Evolutionary conservation across 2,888 invertebrate species (phyloP).

Genomic region (Agonopterix heracliana): DNA sequence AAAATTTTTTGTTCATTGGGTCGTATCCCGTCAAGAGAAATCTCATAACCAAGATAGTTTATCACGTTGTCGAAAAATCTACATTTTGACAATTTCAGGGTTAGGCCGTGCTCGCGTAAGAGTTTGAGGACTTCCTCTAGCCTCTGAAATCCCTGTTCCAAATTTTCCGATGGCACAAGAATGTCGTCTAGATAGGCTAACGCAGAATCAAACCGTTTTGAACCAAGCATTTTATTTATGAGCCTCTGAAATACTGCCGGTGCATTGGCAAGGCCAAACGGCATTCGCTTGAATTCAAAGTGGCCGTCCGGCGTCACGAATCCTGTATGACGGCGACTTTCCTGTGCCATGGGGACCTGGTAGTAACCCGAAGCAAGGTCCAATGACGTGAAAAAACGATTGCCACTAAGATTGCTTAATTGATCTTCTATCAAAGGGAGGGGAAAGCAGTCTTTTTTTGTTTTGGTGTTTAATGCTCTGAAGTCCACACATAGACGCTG

Average conservation of each 20-base stretch:
- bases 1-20: conserved; percentile 10
- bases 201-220: conserved; percentile 7
- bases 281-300: conserved; percentile 27
- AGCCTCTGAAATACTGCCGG: conserved; percentile 24
- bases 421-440: conserved; percentile 19
- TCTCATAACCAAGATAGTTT: conserved; percentile 18
- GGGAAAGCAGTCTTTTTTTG: conserved; percentile 17
- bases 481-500: conserved; percentile 20
- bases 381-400: conserved; percentile 25
- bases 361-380: too few species aligned
- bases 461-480: conserved; percentile 22
- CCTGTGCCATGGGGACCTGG: conserved; percentile 23
- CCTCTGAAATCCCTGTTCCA: conserved; percentile 11
- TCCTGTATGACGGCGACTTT: conserved; percentile 15
- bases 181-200: conserved; percentile 20
- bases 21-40: conserved; percentile 12
- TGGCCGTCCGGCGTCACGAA: conserved; percentile 28
- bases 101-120: conserved; percentile 8
- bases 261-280: conserved; percentile 26
- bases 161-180: conserved; percentile 3
- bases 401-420: conserved; percentile 24
- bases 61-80: conserved; percentile 12
- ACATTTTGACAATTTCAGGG: conserved; percentile 15
- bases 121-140: conserved; percentile 12
- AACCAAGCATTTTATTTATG: conserved; percentile 14